A percentile compares a stretch with the other conserved stretches of the same genome.
These are phyloP conservation scores for Stigmatopora argus DNA, from an alignment of 2,113 vertebrate genomes.

Conservation along the genomic window DNA sequence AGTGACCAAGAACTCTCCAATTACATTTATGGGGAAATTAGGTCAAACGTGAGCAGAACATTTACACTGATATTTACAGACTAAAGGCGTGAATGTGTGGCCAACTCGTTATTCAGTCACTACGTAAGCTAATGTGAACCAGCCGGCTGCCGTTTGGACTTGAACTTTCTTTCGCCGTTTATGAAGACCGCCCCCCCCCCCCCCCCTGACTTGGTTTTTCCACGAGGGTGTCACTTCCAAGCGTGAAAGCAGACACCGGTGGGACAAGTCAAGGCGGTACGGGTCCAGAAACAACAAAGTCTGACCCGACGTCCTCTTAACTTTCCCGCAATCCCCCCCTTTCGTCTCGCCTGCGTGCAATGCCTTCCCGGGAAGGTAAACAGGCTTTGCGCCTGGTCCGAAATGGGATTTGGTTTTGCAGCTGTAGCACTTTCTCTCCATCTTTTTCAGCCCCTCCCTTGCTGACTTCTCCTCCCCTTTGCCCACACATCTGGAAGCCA, in stretches of 20 bases:
- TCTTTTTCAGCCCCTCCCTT: slow-evolving; percentile 38
- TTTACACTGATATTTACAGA: slow-evolving; percentile 51
- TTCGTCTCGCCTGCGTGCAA: slow-evolving; percentile 20
- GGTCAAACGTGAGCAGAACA: slow-evolving; percentile 35
- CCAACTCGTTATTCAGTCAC: slow-evolving; percentile 31
- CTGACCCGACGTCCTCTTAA: slow-evolving; percentile 47
- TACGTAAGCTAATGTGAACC: slow-evolving; percentile 51
- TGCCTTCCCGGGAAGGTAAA: slow-evolving; percentile 55
- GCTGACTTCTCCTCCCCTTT: slow-evolving; percentile 30
- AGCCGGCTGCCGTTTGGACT: slow-evolving; percentile 40
- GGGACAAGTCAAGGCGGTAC: slow-evolving; percentile 39
- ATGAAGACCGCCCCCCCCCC: slow-evolving; percentile 29
- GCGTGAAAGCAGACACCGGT: slow-evolving; percentile 63
- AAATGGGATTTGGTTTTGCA: slow-evolving; percentile 57
- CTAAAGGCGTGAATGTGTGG: slow-evolving; percentile 8
- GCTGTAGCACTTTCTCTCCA: slow-evolving; percentile 50
- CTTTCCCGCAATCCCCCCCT: slow-evolving; percentile 41
- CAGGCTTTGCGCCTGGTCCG: slow-evolving; percentile 46
- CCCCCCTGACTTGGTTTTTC: slow-evolving; percentile 38
- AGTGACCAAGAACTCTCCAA: not conserved
- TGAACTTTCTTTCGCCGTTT: slow-evolving; percentile 47
- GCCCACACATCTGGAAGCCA: slow-evolving; percentile 74
- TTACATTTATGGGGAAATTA: slow-evolving; percentile 39
- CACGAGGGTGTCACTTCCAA: slow-evolving; percentile 53
- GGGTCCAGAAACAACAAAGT: slow-evolving; percentile 65